Base-by-base conservation (phyloP, 2,888 invertebrate species). In the Eubasilissa splendida region DNA sequence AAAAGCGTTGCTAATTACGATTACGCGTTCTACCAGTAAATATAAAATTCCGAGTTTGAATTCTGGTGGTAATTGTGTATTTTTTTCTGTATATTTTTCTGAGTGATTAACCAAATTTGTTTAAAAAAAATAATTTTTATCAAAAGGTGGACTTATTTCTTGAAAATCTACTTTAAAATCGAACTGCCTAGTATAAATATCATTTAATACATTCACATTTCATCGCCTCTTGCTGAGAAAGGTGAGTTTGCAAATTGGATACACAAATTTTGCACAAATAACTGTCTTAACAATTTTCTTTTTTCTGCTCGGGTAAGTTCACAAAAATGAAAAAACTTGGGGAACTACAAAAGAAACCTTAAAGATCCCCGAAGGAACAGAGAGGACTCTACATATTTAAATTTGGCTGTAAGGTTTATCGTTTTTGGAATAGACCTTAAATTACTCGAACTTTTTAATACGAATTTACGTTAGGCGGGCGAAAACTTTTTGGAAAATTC, bases 231-330 rank as follows among this genome's bases (percentile, higher is more conserved):
- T 52, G 33, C 52, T 50, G 50, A 50, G 68, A 50, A 50, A 68
- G 50, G 14, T 50, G 52, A 12, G 68, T 68, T 68, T 68, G 14
- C 68, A 68, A 68, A 68, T 68, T 68, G 68, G 68, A 52, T 68
- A 68, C 68, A 68, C 52, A 68, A 68, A 68, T 68, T 68, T 10
- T 33, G 52, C 68, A 50, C 33, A 68, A 68, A 68, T 68, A 68
- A 68, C 68, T 68, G 68, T 68, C 68, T 68, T 68, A 68, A 68
- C 52, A 68, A 68, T 68, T 68, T 52, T 50, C 68, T 50, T 68
- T 68, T 50, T n/a, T 7, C 60, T 10, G 8, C 63, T 63, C 52
- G 68, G 12, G n/a, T 50, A 5, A 68, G 10, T 68, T 68, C 14
- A 50, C 14, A 63, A 33, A 14, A 50, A 50, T 52, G 68, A 50